Evolutionary conservation across 2,888 invertebrate genomes (phyloP), one percentile per base, ranked within the genome.

Genomic region (Abrostola tripartita): DNA sequence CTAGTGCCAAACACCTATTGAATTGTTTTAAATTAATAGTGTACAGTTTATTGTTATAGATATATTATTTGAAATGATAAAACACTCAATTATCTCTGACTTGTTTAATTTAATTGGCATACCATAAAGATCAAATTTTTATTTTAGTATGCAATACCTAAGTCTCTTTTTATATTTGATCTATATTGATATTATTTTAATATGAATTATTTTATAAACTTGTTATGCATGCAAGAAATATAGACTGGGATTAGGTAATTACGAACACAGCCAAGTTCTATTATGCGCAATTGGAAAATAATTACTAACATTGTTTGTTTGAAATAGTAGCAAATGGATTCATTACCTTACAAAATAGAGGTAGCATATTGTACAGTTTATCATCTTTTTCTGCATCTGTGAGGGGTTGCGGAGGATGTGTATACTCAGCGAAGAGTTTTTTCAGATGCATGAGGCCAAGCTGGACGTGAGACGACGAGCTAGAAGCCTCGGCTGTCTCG

Each of bases 291-390:
- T 14, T 14, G n/a, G 14, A 44, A 9, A 47, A 24, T 24, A 24
- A 24, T 24, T 24, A 24, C 24, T 24, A 24, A 24, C 24, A 24
- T 24, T 24, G 24, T 24, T 24, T 24, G 24, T 24, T 47, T 47
- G n/a, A 54, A 12, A 57, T 36, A 56, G 6, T 51, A 42, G 6
- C 41, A 55, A 24, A 41, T 37, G 8, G 49, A 66, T 63, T 79
- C 10, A 24, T 47, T 95, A 98, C 99, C 96, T 99, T 99, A 95
- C 99, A 99, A 95, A 99, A 99, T 44, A 99, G 95, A 61, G 99
- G 99, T 87, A 99, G 95, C 98, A 99, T 99, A 90, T 98, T 98
- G 92, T 99, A 99, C 11, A 99, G 95, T 91, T 98, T 98, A 86
- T 98, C 98, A 93, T 99, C 99, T 85, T 97, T 96, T 89, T 98